phyloP scores from a whole-genome alignment of 1,140 invertebrate genomes.

The Metopolophium dirhodum region DNA sequence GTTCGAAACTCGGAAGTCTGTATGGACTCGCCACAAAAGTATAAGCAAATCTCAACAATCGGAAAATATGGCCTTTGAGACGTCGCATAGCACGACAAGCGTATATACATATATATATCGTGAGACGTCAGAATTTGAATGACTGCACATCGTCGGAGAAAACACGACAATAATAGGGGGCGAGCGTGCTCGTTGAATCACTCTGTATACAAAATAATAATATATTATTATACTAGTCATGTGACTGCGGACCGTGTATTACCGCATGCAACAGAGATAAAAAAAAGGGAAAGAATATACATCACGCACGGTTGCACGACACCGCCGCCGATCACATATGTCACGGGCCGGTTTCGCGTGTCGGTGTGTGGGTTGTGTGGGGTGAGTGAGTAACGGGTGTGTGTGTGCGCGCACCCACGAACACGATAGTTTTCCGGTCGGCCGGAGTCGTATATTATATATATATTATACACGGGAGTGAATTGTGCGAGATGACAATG shows the following conservation, averaged over 20 bases:
- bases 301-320: constrained; percentile 12
- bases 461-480: background rate
- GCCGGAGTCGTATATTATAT: background rate
- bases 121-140: too few species aligned
- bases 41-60: too few species aligned
- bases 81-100: too few species aligned
- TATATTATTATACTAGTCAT: background rate
- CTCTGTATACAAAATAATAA: background rate
- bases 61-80: too few species aligned
- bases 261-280: background rate
- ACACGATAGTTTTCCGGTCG: background rate
- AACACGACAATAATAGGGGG: background rate
- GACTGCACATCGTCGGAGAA: too few species aligned
- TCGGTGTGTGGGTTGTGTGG: background rate
- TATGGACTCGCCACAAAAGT: too few species aligned
- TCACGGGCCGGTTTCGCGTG: background rate
- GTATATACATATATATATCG: too few species aligned
- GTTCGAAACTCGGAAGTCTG: too few species aligned
- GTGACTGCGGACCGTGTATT: too few species aligned
- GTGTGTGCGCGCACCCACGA: background rate
- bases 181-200: background rate
- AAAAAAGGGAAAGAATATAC: background rate
- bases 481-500: background rate
- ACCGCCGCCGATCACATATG: background rate
- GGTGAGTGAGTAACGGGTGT: background rate